Base-by-base conservation (phyloP, 2,888 invertebrate species). In the Agonopterix alstromeriana region DNA sequence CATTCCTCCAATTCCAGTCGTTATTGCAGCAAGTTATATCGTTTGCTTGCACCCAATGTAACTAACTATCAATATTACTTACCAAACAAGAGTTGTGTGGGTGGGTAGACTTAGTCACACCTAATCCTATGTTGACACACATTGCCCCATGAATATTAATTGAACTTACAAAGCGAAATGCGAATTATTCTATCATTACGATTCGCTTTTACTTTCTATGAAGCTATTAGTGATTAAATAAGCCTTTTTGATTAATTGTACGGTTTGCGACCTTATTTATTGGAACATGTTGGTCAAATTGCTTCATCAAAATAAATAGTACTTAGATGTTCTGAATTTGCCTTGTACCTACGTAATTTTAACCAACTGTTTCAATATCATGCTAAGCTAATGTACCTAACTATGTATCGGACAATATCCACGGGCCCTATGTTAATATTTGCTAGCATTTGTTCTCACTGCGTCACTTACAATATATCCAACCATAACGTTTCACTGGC, bases 91-190 rank as follows among this genome's bases (percentile, higher is more conserved):
- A 43, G 47, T 36, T 10, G 43, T 48, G 49, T 46, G 36, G 49
- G 49, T 46, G 36, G 49, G 42, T 43, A 10, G 49, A n/a, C 27
- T 45, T 14, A 56, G 47, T 41, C 51, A 46, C 51, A 47, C 43
- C 46, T 58, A 61, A 61, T 58, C 58, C 50, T 49, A 48, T 43
- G 56, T 56, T 54, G 55, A 57, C 58, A 54, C 50, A 57, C 54
- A 55, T 54, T 48, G 38, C 48, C 53, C 45, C 55, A 61, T 58
- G 55, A 56, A 61, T 53, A 61, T 60, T 58, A 55, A 60, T 57
- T 45, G 36, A 35, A 47, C 43, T 49, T 53, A 48, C 36, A 52
- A 52, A 48, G 46, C 52, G 42, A 54, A 47, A 44, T 47, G 44
- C 47, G 12, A 45, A n/a, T 43, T 42, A 14, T 35, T 43, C 5